Conservation (phyloP, 2,113 vertebrate genomes). For the Zapornia atra region DNA sequence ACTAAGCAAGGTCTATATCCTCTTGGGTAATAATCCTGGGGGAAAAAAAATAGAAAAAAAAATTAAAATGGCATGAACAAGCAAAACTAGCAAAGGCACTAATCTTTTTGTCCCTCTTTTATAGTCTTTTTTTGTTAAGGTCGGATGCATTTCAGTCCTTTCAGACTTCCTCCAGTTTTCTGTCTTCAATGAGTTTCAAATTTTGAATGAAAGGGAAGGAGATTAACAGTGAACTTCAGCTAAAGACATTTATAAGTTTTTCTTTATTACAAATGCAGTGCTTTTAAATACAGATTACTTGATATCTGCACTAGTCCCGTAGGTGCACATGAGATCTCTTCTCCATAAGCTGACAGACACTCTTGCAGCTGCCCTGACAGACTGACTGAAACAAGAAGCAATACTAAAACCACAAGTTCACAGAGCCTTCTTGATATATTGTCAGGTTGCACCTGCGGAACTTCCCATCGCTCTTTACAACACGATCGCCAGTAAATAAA, state of each 20-base stretch:
- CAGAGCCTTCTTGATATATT: rapidly evolving
- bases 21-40: conserved; percentile 12
- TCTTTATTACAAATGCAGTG: not conserved
- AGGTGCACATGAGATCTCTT: not conserved
- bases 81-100: not conserved
- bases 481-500: rapidly evolving
- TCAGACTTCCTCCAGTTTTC: not conserved
- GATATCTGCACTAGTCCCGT: not conserved
- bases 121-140: not conserved
- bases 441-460: not conserved
- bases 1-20: conserved; percentile 11
- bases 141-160: not conserved
- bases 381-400: rapidly evolving
- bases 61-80: not conserved
- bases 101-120: not conserved
- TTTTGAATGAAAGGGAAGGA: not conserved
- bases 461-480: rapidly evolving
- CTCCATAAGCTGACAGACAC: not conserved
- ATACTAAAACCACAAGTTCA: not conserved
- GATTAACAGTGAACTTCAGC: not conserved
- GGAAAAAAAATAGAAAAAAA: not conserved
- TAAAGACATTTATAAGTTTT: not conserved
- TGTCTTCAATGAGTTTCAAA: not conserved
- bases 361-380: not conserved
- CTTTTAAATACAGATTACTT: not conserved